Evolutionary conservation across 2,888 invertebrate species (phyloP), one percentile per base, ranked within the genome.

Genomic region (Cataglyphis rosenhaueri): DNA sequence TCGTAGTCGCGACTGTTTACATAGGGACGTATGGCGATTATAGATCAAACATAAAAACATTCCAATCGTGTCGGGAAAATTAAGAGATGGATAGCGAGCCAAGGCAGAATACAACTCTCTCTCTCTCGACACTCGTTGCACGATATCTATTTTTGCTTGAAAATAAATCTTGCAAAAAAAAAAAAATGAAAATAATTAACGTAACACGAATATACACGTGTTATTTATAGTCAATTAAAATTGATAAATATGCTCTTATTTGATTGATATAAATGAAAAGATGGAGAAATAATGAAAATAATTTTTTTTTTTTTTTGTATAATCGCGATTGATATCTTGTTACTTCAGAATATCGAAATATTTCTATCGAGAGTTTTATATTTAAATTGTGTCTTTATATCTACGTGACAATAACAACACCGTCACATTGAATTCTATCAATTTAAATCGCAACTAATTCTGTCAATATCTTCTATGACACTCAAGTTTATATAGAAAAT

Each of bases 1-100:
- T 74, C 82, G 84, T 85, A 87, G 85, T 81, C 85, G 87, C 87
- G 86, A 81, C 59, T 83, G 86, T 89, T 87, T 81, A 83, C 83
- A 81, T 89, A 86, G 82, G 84, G 57, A 84, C 82, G 84, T 84
- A 83, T 70, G 21, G 65, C 55, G 83, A 85, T 88, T 87, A 70
- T 79, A 75, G 85, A 70, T 83, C 78, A 83, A 82, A 74, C 85
- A 73, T 84, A 81, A 84, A 52, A 74, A 74, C n/a, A 73, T 64
- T 62, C 66, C 65, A 57, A 82, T 73, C 48, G 71, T 73, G 62
- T 84, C 41, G 70, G n/a, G 5, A 68, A 70, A 64, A 21, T 41
- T 64, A 70, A 78, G 66, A 78, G 66, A 25, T 8, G 66, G 65
- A 84, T 18, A 52, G 57, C 59, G 82, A 62, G 38, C 81, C 71